Evolutionary conservation across 2,888 invertebrate genomes (phyloP).

Genomic region (Amphipyra tragopoginis): DNA sequence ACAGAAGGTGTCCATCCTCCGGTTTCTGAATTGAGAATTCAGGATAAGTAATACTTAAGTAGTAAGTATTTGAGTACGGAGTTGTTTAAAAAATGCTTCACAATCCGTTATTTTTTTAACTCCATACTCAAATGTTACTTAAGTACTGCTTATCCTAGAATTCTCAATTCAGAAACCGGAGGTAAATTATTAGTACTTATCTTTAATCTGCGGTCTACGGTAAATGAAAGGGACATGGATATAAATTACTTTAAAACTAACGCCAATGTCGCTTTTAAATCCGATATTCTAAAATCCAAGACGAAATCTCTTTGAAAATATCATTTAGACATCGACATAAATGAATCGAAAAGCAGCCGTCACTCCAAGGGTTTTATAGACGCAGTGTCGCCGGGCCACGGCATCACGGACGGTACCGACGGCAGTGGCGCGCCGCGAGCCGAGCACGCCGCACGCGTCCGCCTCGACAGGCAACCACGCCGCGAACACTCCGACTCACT

Average conservation of each 20-base stretch:
- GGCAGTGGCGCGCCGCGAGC: constrained; percentile 82
- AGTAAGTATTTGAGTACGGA: no score
- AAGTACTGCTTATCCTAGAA: no score
- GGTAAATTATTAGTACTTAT: no score
- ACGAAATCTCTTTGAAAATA: constrained; percentile 1
- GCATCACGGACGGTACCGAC: constrained; percentile 36
- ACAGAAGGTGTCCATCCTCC: no score
- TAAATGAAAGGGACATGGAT: no score
- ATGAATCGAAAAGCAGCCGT: constrained; percentile 62
- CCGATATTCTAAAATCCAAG: constrained; percentile 8
- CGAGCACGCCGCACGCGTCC: constrained; percentile 67
- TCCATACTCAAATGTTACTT: no score
- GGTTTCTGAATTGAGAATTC: no score
- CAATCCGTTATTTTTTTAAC: no score
- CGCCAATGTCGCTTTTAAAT: background rate
- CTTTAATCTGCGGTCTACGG: no score
- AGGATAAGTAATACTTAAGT: no score
- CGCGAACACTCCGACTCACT: constrained; percentile 47
- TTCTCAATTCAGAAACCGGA: no score
- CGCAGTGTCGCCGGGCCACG: constrained; percentile 79
- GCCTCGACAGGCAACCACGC: constrained; percentile 45
- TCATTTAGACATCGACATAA: constrained; percentile 57
- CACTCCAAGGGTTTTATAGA: constrained; percentile 75
- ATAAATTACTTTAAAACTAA: background rate
- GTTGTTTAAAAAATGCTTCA: no score